Evolutionary conservation across 2,797 vertebrate species (phyloP).

Genomic region (Epinephelus malabaricus): DNA sequence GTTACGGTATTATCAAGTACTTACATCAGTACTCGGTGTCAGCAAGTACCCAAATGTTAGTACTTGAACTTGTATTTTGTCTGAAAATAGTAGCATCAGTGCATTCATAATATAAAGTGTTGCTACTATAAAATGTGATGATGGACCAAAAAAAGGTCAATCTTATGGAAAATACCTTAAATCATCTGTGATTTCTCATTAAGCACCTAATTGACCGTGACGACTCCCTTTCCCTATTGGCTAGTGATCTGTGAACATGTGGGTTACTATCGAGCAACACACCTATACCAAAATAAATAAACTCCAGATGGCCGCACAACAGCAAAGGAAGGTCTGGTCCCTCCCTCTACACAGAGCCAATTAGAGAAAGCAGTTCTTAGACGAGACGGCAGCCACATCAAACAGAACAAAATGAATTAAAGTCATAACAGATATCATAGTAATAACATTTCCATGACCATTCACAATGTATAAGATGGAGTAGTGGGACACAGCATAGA

Average conservation of each 20-base stretch:
- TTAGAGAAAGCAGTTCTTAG: slow-evolving; percentile 60
- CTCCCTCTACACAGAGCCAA: slow-evolving; percentile 40
- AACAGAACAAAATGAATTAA: slow-evolving; percentile 62
- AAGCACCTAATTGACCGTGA: slow-evolving; percentile 69
- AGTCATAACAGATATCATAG: slow-evolving; percentile 59
- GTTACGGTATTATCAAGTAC: too few species aligned
- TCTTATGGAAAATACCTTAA: slow-evolving; percentile 43
- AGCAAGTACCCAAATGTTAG: too few species aligned
- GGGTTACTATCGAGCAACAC: slow-evolving; percentile 69
- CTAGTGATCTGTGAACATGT: slow-evolving; percentile 65
- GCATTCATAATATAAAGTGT: background rate
- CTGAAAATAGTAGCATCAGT: too few species aligned
- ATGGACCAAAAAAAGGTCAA: slow-evolving; percentile 35
- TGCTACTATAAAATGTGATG: slow-evolving; percentile 32
- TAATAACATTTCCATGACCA: too few species aligned
- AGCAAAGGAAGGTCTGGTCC: slow-evolving; percentile 60
- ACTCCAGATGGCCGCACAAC: slow-evolving; percentile 59
- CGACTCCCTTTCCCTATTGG: slow-evolving; percentile 48
- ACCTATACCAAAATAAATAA: slow-evolving; percentile 60
- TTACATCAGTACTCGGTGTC: too few species aligned
- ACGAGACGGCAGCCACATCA: slow-evolving; percentile 70
- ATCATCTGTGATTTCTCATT: slow-evolving; percentile 70
- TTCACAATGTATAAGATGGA: too few species aligned
- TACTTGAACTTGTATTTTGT: too few species aligned
- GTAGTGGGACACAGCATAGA: too few species aligned